phyloP scores from a whole-genome alignment of 2,888 invertebrate species.

The Ophioninae sp. region DNA sequence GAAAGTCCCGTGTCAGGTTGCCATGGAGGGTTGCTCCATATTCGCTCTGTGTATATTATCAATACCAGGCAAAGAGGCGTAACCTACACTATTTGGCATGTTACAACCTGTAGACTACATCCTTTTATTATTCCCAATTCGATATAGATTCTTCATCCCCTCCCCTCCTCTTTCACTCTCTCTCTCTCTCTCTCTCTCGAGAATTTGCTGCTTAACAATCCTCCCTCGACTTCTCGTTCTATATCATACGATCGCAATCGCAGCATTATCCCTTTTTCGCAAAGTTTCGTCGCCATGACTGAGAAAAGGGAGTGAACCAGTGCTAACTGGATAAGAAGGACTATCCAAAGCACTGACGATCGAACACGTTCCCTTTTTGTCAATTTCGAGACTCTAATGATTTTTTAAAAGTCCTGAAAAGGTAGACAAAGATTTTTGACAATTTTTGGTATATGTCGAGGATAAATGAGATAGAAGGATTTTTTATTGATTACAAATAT shows the following conservation, averaged over 20 bases:
- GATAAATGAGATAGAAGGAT: too few species aligned
- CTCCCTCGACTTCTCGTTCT: constrained; percentile 28
- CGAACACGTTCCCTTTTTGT: constrained; percentile 4
- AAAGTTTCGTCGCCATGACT: constrained; percentile 52
- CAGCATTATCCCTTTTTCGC: constrained; percentile 47
- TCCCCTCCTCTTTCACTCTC: constrained; percentile 10
- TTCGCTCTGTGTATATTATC: constrained; percentile 67
- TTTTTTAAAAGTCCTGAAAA: background rate
- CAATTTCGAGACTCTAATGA: too few species aligned
- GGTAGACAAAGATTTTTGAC: background rate
- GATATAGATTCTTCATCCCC: constrained; percentile 1
- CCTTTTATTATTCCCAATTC: constrained; percentile 2
- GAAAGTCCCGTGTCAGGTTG: constrained; percentile 71
- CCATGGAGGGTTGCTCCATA: constrained; percentile 74
- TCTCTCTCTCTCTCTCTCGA: constrained; percentile 16
- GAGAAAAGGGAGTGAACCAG: constrained; percentile 49
- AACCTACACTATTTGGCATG: constrained; percentile 16
- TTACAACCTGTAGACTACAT: background rate
- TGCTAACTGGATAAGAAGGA: constrained; percentile 38
- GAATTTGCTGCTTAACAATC: constrained; percentile 19
- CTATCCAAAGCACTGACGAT: constrained; percentile 8
- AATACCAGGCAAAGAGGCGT: constrained; percentile 34
- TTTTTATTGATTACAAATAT: too few species aligned
- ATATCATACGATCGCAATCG: constrained; percentile 52
- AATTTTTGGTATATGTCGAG: background rate